Evolutionary conservation across 2,888 invertebrate species (phyloP).

Genomic region (Melanchra persicariae): DNA sequence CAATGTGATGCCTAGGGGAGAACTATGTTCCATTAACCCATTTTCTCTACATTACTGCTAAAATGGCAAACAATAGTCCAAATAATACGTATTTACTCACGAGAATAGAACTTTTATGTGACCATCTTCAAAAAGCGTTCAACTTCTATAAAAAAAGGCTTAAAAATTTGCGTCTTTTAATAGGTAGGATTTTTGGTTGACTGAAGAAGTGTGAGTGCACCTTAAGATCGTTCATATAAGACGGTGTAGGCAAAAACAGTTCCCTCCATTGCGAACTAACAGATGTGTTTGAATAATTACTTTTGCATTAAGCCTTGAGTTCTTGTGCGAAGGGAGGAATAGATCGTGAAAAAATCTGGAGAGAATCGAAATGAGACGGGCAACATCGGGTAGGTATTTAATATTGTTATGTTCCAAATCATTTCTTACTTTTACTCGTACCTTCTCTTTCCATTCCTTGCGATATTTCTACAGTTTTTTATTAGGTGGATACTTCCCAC

Average conservation of each 20-base stretch:
- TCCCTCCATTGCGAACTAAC: conserved; percentile 79
- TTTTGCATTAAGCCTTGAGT: conserved; percentile 60
- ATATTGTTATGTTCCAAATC: background rate
- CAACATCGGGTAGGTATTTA: conserved; percentile 8
- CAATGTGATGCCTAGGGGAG: too few relatives aligned
- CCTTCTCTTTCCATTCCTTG: background rate
- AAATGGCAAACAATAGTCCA: too few relatives aligned
- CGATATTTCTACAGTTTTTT: background rate
- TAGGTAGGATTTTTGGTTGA: too few relatives aligned
- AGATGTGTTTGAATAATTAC: conserved; percentile 83
- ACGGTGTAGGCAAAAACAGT: conserved; percentile 65
- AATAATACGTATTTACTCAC: too few relatives aligned
- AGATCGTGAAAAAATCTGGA: conserved; percentile 49
- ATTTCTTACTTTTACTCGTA: background rate
- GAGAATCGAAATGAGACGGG: conserved; percentile 17
- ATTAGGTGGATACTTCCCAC: too few relatives aligned
- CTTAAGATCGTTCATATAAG: conserved; percentile 42
- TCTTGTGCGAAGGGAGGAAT: conserved; percentile 46
- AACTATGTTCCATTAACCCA: too few relatives aligned
- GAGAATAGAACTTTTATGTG: too few relatives aligned
- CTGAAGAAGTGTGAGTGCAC: conserved; percentile 4
- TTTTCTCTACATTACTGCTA: too few relatives aligned
- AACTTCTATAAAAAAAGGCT: too few relatives aligned
- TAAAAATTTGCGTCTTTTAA: too few relatives aligned
- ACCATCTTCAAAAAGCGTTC: too few relatives aligned